Evolutionary conservation across 2,888 invertebrate genomes (phyloP).

Genomic region (Caenorhabditis sp.): DNA sequence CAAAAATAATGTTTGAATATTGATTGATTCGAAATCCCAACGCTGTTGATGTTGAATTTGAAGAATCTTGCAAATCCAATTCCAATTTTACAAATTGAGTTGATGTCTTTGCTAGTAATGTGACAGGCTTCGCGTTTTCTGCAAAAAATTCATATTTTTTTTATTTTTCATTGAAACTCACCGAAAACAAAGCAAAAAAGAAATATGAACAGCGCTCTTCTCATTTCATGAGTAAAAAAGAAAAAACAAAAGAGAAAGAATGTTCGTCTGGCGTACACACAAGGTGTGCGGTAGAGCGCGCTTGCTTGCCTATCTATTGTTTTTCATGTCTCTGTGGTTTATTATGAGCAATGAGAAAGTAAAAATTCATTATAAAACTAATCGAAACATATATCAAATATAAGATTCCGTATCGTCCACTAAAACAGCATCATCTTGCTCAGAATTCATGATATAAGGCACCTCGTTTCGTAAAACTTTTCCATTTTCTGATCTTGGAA

Average conservation of each 20-base stretch:
- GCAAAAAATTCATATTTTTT: background rate
- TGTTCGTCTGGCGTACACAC: too few relatives aligned
- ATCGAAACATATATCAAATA: slow-evolving; percentile 23
- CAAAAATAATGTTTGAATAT: background rate
- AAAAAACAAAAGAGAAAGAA: too few relatives aligned
- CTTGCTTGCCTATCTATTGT: too few relatives aligned
- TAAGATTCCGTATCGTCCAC: slow-evolving; percentile 23
- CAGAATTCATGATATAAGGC: slow-evolving; percentile 30
- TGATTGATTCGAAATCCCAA: too few relatives aligned
- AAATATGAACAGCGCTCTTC: background rate
- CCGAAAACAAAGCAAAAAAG: background rate
- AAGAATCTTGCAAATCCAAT: background rate
- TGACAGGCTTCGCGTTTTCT: too few relatives aligned
- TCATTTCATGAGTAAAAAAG: background rate
- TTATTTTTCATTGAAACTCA: background rate
- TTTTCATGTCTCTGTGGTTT: too few relatives aligned
- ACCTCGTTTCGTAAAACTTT: slow-evolving; percentile 35
- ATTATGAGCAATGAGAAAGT: too few relatives aligned
- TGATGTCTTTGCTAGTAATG: background rate
- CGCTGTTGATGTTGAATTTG: too few relatives aligned
- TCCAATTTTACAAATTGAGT: background rate
- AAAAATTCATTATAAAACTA: slow-evolving; percentile 5
- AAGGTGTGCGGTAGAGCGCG: too few relatives aligned
- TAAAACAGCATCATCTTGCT: slow-evolving; percentile 7
- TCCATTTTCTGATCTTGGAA: slow-evolving; percentile 49